Base-by-base conservation (phyloP, 2,888 invertebrate species). In the Polyommatus iphigenia region DNA sequence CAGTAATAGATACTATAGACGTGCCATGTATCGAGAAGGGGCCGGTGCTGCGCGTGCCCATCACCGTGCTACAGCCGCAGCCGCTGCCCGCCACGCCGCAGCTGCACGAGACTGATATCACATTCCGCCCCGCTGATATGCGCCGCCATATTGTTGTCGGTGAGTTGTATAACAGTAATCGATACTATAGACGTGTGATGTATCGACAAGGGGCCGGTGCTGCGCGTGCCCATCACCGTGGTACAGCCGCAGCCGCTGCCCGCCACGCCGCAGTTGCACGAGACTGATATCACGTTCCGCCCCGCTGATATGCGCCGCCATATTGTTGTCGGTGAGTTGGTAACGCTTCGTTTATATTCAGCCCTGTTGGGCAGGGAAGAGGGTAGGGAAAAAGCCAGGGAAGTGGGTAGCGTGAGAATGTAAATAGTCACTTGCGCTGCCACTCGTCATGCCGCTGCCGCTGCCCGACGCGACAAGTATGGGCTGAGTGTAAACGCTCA, bases 201-300 rank as follows among this genome's bases (percentile, higher is more conserved):
- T 87, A 93, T 97, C 46, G 96, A 96, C 76, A 98, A 98, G 89
- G 99, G 99, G 1, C 97, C 98, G 0, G 95, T 99, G 81, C 98
- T 99, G 92, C 96, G 97, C 85, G 95, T 99, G 81, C 98, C 99
- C 4, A 95, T 99, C 71, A 99, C 99, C 0, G 96, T 99, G 81
- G 95, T 99, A 36, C 96, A 97, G 86, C 98, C 99, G 3, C 90
- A 95, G 80, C 85, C 95, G 80, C 77, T 72, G n/a, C 8, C 80
- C 59, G 57, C 81, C 77, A 71, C 83, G 71, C 81, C 82, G 13
- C 79, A 80, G 5, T 78, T 82, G 54, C 80, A 84, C 2, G 87
- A 91, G 46, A 84, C 84, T 77, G 89, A 90, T 81, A 95, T 96
- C 67, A 89, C 94, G 62, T 99, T 98, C 90, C 96, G 96, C 83